phyloP scores from a whole-genome alignment of 2,113 vertebrate genomes.

The Otis tarda region DNA sequence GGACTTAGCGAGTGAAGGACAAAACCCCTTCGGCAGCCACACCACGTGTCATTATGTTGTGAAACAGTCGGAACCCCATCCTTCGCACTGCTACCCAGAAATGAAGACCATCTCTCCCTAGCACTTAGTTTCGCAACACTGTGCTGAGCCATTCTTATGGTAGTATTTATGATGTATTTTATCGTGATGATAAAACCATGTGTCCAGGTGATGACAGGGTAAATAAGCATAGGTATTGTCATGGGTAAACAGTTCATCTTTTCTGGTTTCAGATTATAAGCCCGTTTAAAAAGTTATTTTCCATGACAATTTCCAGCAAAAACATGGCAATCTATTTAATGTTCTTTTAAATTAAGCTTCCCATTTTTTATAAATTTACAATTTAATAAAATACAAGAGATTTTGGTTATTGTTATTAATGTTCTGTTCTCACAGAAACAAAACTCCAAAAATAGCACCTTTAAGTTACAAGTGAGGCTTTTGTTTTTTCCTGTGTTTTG shows the following conservation, averaged over 20 bases:
- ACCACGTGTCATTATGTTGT: accelerated
- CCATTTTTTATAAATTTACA: neutral
- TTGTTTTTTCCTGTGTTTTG: neutral
- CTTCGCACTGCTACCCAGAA: neutral
- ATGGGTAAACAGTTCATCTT: neutral
- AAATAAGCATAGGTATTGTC: neutral
- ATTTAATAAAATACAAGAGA: neutral
- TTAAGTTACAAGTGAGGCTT: neutral
- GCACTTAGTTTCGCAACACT: neutral
- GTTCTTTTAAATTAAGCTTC: neutral
- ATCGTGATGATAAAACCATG: accelerated
- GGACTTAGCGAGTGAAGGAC: accelerated
- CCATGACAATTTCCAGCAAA: neutral
- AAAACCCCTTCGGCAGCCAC: neutral
- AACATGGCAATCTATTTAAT: neutral
- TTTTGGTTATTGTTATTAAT: neutral
- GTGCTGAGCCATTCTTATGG: neutral
- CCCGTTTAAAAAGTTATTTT: neutral
- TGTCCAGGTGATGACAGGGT: neutral
- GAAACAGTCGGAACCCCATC: neutral
- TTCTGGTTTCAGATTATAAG: neutral
- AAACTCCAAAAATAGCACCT: neutral
- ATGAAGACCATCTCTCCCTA: neutral
- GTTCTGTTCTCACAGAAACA: neutral
- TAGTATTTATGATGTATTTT: neutral